Base-by-base conservation (phyloP, 2,797 vertebrate genomes). In the Rallus crepitans region DNA sequence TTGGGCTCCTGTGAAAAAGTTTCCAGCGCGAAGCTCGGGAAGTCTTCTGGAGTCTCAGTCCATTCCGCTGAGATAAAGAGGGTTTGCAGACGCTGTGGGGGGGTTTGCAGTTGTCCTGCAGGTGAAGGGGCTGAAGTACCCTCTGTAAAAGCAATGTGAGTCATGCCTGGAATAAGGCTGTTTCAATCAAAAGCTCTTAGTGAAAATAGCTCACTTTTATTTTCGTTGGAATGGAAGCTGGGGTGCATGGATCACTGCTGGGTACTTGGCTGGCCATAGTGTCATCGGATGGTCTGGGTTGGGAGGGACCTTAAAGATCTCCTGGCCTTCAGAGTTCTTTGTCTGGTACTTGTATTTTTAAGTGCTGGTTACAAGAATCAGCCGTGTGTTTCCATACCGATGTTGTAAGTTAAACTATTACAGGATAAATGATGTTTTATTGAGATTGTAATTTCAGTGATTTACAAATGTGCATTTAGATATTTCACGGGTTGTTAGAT, bases 1-100 rank as follows among this genome's bases (percentile, higher is more conserved):
- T 95, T n/a, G 52, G 89, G 77, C 76, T 95, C 83, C 92, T 86
- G 64, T 91, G 95, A 91, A 97, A 95, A 97, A 97, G 91, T 97
- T 97, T 98, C 82, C 78, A 96, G 56, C 1, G 2, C 1, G 6
- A 80, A 89, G 76, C 90, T 87, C 83, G 69, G 53, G 65, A 94
- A 82, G 66, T 80, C 84, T 95, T 60, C 55, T 40, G 27, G 15
- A 9, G 7, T 89, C 81, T 78, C 73, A 40, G 52, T 97, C 35
- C 30, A 11, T 77, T 93, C 5, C 7, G 40, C 88, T 30, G 79
- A 37, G 12, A 20, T 82, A 71, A 87, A 80, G 8, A 60, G 42
- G 69, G 30, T 56, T 55, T 15, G 7, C 68, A 95, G 55, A 42
- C 12, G 8, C 73, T 72, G 25, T 31, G 6, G 50, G 79, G 76